Conservation (phyloP, 2,113 vertebrate species). For the Zosterops pallidus region DNA sequence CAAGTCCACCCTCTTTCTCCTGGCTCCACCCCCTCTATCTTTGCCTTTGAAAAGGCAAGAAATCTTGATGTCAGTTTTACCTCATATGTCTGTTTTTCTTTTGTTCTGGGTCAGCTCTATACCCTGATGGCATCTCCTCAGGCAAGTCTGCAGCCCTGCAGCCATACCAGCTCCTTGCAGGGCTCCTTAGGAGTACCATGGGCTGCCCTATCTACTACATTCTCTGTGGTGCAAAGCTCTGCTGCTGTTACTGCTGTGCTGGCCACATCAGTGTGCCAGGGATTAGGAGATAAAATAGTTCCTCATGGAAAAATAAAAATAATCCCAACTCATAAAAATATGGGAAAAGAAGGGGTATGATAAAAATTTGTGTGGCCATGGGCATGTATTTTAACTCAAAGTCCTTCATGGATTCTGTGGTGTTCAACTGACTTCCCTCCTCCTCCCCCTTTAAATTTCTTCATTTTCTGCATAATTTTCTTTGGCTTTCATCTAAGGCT, state of each 20-base stretch:
- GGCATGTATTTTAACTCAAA: neutral
- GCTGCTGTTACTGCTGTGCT: neutral
- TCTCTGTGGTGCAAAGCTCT: neutral
- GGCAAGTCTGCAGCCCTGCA: neutral
- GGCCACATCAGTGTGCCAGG: accelerated
- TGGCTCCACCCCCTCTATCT: neutral
- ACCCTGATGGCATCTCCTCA: neutral
- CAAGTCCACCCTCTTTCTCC: neutral
- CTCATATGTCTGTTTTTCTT: neutral
- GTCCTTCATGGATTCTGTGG: neutral
- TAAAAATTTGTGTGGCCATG: neutral
- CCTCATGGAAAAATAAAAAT: neutral
- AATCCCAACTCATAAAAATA: neutral
- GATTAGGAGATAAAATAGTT: neutral
- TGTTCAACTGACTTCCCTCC: neutral
- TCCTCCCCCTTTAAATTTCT: neutral
- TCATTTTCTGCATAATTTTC: neutral
- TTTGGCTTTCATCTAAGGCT: conserved; percentile 14
- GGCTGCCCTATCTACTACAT: neutral
- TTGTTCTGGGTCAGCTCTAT: neutral
- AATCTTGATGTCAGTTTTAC: neutral
- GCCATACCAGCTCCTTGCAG: neutral
- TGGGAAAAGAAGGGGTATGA: neutral
- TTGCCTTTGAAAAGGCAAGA: neutral
- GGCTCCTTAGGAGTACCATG: neutral